Evolutionary conservation across 2,113 vertebrate species (phyloP).

Genomic region (Aythya baeri): DNA sequence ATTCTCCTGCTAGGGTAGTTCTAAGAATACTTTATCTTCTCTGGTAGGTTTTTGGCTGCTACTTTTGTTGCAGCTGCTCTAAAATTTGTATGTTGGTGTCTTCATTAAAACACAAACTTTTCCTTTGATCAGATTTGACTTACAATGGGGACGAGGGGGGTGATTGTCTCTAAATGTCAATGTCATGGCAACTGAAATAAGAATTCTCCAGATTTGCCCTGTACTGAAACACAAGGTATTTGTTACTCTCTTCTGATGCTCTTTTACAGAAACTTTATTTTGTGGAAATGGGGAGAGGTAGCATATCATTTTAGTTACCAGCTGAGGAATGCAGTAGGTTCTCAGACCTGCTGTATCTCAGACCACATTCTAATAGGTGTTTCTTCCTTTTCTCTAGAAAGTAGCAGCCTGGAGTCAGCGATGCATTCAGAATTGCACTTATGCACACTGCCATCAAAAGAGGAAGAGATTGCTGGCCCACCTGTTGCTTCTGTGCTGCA

Average conservation of each 20-base stretch:
- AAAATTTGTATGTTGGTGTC: too few relatives aligned
- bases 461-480: slow-evolving; percentile 46
- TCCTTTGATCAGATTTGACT: background rate
- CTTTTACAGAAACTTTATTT: background rate
- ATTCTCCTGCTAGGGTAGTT: background rate
- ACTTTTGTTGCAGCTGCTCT: background rate
- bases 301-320: background rate
- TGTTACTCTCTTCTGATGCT: accelerated
- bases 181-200: background rate
- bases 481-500: slow-evolving; percentile 83
- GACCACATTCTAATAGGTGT: background rate
- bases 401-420: slow-evolving; percentile 75
- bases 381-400: slow-evolving; percentile 70
- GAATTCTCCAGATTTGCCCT: background rate
- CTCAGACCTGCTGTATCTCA: background rate
- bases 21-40: background rate
- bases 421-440: slow-evolving; percentile 84
- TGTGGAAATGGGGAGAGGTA: background rate
- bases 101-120: background rate
- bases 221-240: background rate
- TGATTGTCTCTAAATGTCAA: accelerated
- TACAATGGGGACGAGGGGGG: background rate
- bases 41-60: background rate
- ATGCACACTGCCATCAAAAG: slow-evolving; percentile 47
- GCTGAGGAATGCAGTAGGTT: background rate